Base-by-base conservation (phyloP, 2,888 invertebrate genomes). In the Boloria selene region DNA sequence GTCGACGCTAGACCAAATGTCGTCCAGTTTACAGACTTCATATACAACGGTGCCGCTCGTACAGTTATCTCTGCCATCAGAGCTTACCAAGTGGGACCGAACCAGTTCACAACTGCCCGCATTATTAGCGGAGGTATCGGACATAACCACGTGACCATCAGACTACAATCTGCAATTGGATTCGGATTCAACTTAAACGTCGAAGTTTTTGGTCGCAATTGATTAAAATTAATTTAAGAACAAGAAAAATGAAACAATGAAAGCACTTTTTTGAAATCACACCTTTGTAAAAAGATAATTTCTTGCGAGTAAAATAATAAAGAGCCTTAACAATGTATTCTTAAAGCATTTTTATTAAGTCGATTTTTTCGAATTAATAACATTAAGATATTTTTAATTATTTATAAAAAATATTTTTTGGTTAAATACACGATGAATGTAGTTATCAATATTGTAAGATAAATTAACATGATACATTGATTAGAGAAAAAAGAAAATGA, bases 151-250 rank as follows among this genome's bases (percentile, higher is more conserved):
- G 85, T 77, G 0, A 86, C 86, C 0, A 66, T 90, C 1, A 74
- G 88, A 18, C 77, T 85, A 4, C 82, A 85, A 14, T 80, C 87
- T 0, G 74, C 79, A 0, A 76, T 79, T 1, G 85, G 89, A 0
- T 82, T 80, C 18, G 90, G 90, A 0, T 90, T 82, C 62, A 81
- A 90, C 67, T 90, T 87, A 65, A 67, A 76, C 0, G 68, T 89
- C 2, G 84, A 85, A 10, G 75, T 90, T 53, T 89, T 84, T 82
- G 88, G 88, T 26, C 82, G 78, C 42, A 85, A 79, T 45, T 7
- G 16, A 14, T 45, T n/a, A n/a, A 14, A 2, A 3, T 14, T 47
- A 16, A 13, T 45, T n/a, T 4, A 45, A 10, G n/a, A 10, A 22
- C 2, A 22, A 22, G 22, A 22, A 22, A 22, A 22, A 22, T 22